Evolutionary conservation across 1,140 invertebrate species (phyloP).

Genomic region (Drosophila parvula): DNA sequence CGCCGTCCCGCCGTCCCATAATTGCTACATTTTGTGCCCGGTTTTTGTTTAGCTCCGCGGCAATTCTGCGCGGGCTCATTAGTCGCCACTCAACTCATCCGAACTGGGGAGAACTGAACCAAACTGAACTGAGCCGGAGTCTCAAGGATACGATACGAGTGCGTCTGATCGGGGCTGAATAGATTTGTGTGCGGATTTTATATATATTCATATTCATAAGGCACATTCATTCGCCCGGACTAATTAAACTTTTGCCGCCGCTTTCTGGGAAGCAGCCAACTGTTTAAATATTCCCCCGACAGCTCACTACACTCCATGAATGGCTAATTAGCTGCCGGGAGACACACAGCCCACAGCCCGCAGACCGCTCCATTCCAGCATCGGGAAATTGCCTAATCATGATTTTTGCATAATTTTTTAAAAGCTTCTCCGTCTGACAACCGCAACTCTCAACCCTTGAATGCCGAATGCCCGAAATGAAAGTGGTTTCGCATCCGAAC

Average conservation of each 20-base stretch:
- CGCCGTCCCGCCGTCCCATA: constrained; percentile 48
- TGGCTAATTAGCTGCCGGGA: constrained; percentile 65
- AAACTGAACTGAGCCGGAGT: not conserved
- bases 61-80: constrained; percentile 45
- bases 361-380: constrained; percentile 30
- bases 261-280: constrained; percentile 45
- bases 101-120: constrained; percentile 14
- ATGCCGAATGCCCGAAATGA: constrained; percentile 40
- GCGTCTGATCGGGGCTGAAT: constrained; percentile 45
- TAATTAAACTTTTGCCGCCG: constrained; percentile 50
- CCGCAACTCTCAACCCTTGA: constrained; percentile 61
- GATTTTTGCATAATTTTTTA: constrained; percentile 78
- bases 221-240: constrained; percentile 39
- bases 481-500: constrained; percentile 34
- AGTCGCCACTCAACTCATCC: constrained; percentile 28
- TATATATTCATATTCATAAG: constrained; percentile 56
- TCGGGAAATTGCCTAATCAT: constrained; percentile 72
- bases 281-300: constrained; percentile 50
- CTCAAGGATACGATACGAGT: constrained; percentile 34
- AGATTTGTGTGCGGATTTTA: constrained; percentile 49
- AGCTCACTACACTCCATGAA: constrained; percentile 49
- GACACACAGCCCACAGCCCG: constrained; percentile 29
- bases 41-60: constrained; percentile 21
- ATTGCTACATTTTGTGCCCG: constrained; percentile 64
- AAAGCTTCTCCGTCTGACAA: constrained; percentile 53